Conservation (phyloP, 2,797 vertebrate species). For the Platalea minor region DNA sequence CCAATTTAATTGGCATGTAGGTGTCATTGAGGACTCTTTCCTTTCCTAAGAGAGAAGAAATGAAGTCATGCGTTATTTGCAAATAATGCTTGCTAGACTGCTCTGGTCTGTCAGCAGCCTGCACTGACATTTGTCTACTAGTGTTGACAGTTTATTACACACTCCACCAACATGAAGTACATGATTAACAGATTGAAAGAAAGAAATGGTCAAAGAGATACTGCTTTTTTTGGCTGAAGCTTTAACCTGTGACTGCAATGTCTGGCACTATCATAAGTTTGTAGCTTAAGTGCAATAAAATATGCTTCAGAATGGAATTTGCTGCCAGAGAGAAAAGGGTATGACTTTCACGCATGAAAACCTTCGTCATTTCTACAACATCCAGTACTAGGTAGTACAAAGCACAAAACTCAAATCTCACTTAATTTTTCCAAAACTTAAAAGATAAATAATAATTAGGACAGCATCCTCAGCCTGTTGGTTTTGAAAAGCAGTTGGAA, state of each 20-base stretch:
- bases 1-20: neutral
- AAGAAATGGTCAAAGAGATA: neutral
- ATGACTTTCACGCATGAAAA: neutral
- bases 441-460: neutral
- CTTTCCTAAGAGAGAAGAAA: neutral
- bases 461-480: neutral
- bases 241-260: neutral
- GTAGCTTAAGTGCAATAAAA: neutral
- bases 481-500: neutral
- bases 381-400: neutral
- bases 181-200: neutral
- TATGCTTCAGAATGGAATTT: neutral
- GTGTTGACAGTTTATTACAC: neutral
- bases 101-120: neutral
- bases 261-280: neutral
- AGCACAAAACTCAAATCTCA: neutral
- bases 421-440: neutral
- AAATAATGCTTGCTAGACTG: neutral
- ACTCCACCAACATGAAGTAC: neutral
- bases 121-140: neutral
- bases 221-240: neutral
- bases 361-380: neutral
- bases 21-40: neutral
- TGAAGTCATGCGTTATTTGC: neutral
- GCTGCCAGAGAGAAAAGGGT: neutral